These are phyloP conservation scores for Aspiorhynchus laticeps DNA, from an alignment of 2,113 vertebrate genomes.

Conservation along the genomic window DNA sequence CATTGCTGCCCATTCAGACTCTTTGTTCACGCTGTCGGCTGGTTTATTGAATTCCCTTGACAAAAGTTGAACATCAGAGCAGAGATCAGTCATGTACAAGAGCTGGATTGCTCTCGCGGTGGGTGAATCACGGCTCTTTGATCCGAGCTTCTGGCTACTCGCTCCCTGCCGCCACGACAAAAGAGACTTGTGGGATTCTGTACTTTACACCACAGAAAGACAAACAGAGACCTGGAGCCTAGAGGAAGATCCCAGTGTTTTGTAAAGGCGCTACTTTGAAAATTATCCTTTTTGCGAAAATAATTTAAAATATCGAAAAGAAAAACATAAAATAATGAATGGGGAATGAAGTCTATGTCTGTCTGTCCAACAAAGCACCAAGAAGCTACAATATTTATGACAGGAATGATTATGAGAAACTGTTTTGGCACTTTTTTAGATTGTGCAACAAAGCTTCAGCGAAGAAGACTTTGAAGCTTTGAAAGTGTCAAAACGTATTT, in stretches of 20 bases:
- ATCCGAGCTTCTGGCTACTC: constrained; percentile 23
- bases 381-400: neutral
- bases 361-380: neutral
- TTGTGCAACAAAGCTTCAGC: neutral
- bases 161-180: neutral
- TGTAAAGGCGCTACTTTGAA: neutral
- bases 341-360: neutral
- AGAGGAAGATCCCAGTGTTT: constrained; percentile 6
- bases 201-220: neutral
- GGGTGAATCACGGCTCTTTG: constrained; percentile 4
- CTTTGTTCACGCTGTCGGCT: neutral
- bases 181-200: constrained; percentile 8
- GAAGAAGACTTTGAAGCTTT: neutral
- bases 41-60: constrained; percentile 24
- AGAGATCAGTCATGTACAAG: neutral
- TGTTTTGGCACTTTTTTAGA: neutral
- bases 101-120: neutral
- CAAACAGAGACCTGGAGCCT: constrained; percentile 18
- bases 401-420: constrained; percentile 21
- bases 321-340: neutral
- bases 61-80: constrained; percentile 17
- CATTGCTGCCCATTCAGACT: neutral
- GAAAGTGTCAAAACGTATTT: neutral
- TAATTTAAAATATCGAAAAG: neutral
- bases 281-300: neutral